Base-by-base conservation (phyloP, 2,797 vertebrate genomes). In the Limnodromus scolopaceus region DNA sequence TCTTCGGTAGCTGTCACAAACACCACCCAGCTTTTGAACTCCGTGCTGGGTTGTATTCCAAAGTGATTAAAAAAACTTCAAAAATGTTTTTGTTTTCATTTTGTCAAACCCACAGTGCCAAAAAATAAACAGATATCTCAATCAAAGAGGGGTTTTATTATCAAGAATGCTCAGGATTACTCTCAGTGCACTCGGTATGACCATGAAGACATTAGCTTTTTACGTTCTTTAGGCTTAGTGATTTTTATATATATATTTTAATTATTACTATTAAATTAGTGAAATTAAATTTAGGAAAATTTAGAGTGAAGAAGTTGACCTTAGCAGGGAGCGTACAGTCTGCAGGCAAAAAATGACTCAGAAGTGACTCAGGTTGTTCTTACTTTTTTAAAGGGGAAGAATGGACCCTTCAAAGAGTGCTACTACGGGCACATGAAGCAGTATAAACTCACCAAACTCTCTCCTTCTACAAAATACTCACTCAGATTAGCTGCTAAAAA, bases 401-500 rank as follows among this genome's bases (percentile, higher is more conserved):
- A 93, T 1, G 97, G 98, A 45, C 91, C 97, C 36, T 99, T 98
- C 97, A 98, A 97, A 92, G 98, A 98, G 71, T 98, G 98, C 87
- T 99, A 99, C 97, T 98, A 96, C 1, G 98, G 98, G 16, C 97
- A 98, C 49, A 97, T 98, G 89, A 99, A 98, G 97, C 98, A 98
- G 92, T 98, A 98, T 77, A 98, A 98, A 91, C 93, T 99, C 28
- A 97, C 97, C 83, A 98, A 96, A 76, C 97, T 99, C 66, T 69
- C 83, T 58, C 98, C 98, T 70, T 98, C 98, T 25, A 98, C 98
- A 13, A 98, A 97, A 90, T 99, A 98, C 36, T 96, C 97, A 1
- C 98, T 99, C 95, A 97, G 98, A 95, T 84, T 99, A 93, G 98
- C 98, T 91, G 98, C 98, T 95, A 98, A 98, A 95, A 99, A 98